Conservation (phyloP, 1,140 invertebrate species). For the Wiebesia pumilae region DNA sequence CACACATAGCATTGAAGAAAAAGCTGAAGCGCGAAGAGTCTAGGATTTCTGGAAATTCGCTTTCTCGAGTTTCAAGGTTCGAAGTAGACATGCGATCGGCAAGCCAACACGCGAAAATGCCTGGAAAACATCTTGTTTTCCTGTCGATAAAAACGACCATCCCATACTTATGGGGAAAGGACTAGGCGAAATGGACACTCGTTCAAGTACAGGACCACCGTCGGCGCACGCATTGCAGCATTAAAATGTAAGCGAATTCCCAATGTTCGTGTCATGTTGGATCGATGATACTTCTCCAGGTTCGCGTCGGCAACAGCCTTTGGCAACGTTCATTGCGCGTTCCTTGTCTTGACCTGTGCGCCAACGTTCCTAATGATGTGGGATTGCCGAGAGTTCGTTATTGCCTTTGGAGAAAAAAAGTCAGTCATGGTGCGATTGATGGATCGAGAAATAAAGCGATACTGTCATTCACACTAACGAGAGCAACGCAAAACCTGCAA, state of each 20-base stretch:
- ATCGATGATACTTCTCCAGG: not conserved
- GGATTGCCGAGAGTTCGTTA: not conserved
- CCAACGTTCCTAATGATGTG: not conserved
- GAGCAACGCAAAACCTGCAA: not conserved
- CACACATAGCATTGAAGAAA: not conserved
- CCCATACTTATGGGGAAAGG: not conserved
- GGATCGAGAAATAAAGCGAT: slow-evolving; percentile 26
- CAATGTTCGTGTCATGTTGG: not conserved
- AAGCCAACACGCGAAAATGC: slow-evolving; percentile 14
- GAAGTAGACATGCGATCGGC: slow-evolving; percentile 28
- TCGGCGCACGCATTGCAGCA: not conserved
- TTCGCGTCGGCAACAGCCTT: not conserved
- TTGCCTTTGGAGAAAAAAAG: not conserved
- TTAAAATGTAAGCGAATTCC: not conserved
- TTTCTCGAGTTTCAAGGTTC: slow-evolving; percentile 5
- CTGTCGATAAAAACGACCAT: not conserved
- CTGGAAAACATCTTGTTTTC: slow-evolving; percentile 18
- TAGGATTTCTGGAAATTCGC: slow-evolving; percentile 36
- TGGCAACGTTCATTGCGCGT: not conserved
- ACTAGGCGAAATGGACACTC: not conserved
- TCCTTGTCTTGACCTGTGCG: not conserved
- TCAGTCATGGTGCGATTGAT: not conserved
- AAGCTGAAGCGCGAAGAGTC: not conserved
- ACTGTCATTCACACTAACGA: slow-evolving; percentile 30
- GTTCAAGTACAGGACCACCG: slow-evolving; percentile 1